A percentile compares a stretch with the other conserved stretches of the same genome.
phyloP scores from a whole-genome alignment of 2,113 vertebrate species.

The Zosterops hypoxanthus region DNA sequence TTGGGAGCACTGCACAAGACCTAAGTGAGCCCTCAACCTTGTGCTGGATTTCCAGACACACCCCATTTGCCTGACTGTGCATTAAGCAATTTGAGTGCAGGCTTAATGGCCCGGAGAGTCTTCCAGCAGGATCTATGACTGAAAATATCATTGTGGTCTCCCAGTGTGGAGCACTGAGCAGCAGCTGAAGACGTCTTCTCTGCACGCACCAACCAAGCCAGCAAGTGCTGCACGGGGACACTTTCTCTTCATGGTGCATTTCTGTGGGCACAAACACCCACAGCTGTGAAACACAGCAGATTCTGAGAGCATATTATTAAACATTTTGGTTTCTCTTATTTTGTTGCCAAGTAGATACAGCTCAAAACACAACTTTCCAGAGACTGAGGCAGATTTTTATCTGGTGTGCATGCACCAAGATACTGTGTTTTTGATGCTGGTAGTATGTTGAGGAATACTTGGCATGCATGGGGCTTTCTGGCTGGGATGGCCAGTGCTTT shows the following conservation, averaged over 20 bases:
- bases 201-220: background rate
- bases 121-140: background rate
- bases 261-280: constrained; percentile 16
- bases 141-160: background rate
- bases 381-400: background rate
- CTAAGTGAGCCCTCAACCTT: background rate
- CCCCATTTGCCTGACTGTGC: background rate
- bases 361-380: background rate
- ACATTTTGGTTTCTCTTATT: constrained; percentile 26
- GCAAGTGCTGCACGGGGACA: background rate
- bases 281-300: constrained; percentile 35
- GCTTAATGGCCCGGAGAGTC: background rate
- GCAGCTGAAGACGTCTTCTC: background rate
- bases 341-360: constrained; percentile 28
- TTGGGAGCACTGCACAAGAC: background rate
- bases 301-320: constrained; percentile 19
- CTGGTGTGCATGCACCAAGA: background rate
- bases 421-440: background rate
- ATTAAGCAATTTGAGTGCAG: background rate
- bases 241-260: background rate
- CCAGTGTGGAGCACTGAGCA: background rate
- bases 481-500: background rate
- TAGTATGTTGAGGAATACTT: background rate
- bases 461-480: background rate
- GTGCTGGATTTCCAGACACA: background rate